phyloP scores from a whole-genome alignment of 1,140 invertebrate species.

The Thaumatotibia leucotreta region DNA sequence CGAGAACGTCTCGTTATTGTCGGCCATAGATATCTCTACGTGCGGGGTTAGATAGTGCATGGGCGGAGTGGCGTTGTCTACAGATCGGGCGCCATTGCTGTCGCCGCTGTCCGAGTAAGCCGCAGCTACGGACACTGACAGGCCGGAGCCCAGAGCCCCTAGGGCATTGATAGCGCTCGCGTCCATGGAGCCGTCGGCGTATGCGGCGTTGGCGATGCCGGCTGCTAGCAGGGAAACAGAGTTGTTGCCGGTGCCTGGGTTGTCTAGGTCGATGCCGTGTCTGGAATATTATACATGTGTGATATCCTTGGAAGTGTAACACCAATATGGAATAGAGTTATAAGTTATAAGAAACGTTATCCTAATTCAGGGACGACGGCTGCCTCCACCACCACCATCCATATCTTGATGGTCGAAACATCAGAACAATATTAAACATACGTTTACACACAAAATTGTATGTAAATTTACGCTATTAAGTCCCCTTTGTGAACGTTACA shows the following conservation, averaged over 20 bases:
- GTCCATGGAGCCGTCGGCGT: constrained; percentile 76
- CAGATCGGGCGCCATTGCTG: constrained; percentile 84
- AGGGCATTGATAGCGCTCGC: constrained; percentile 74
- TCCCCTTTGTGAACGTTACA: too few species aligned
- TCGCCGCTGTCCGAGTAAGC: constrained; percentile 88
- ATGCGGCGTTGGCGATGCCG: constrained; percentile 78
- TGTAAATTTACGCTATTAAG: too few species aligned
- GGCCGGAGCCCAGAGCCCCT: constrained; percentile 74
- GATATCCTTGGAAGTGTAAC: too few species aligned
- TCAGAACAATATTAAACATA: too few species aligned
- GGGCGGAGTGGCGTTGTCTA: constrained; percentile 89
- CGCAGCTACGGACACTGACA: constrained; percentile 79
- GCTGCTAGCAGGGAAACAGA: constrained; percentile 80
- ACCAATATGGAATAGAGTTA: too few species aligned
- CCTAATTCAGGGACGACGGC: too few species aligned
- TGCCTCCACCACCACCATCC: too few species aligned
- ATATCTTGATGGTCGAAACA: too few species aligned
- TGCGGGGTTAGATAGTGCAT: constrained; percentile 94
- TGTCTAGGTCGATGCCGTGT: constrained; percentile 92
- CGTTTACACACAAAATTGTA: too few species aligned
- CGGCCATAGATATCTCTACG: constrained; percentile 92
- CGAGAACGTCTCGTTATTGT: constrained; percentile 78
- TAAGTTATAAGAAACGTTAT: too few species aligned
- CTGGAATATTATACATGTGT: constrained; percentile 73
- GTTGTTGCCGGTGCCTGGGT: constrained; percentile 87